These are phyloP conservation scores for Eubasilissa splendida DNA, from an alignment of 2,888 invertebrate genomes.

Conservation along the genomic window DNA sequence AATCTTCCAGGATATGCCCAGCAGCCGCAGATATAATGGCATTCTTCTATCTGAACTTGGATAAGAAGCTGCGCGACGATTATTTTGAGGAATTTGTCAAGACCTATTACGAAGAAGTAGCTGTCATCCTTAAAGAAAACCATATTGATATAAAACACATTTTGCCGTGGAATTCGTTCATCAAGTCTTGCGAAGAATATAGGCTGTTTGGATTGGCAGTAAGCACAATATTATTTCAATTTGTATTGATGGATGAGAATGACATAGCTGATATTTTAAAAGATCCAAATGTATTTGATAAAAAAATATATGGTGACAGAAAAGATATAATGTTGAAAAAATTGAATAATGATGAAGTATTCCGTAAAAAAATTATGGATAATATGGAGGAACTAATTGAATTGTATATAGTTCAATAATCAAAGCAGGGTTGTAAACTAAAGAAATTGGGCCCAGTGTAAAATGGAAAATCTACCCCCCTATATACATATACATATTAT, in stretches of 20 bases:
- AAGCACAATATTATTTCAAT: slow-evolving; percentile 41
- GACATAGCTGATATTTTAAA: slow-evolving; percentile 1
- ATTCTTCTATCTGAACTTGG: slow-evolving; percentile 62
- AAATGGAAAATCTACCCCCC: neutral
- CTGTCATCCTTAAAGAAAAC: slow-evolving; percentile 31
- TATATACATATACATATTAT: too few relatives aligned
- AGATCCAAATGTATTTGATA: slow-evolving; percentile 34
- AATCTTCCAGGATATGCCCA: slow-evolving; percentile 63
- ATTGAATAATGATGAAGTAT: neutral
- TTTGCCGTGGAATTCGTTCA: slow-evolving; percentile 37
- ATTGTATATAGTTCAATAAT: slow-evolving; percentile 4
- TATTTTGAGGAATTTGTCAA: slow-evolving; percentile 34
- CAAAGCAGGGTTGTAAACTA: neutral
- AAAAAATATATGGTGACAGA: slow-evolving; percentile 11
- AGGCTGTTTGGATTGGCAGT: slow-evolving; percentile 44
- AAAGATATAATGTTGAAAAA: slow-evolving; percentile 10
- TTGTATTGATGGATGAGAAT: slow-evolving; percentile 35
- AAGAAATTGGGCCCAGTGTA: neutral
- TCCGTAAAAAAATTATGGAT: neutral
- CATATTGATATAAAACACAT: slow-evolving; percentile 35
- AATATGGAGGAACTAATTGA: slow-evolving; percentile 7
- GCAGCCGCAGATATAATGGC: slow-evolving; percentile 63
- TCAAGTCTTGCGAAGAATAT: slow-evolving; percentile 33
- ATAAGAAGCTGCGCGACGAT: slow-evolving; percentile 50
- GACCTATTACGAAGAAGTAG: slow-evolving; percentile 48